These are phyloP conservation scores for Drosophila lowei DNA, from an alignment of 1,140 invertebrate species.

Conservation along the genomic window DNA sequence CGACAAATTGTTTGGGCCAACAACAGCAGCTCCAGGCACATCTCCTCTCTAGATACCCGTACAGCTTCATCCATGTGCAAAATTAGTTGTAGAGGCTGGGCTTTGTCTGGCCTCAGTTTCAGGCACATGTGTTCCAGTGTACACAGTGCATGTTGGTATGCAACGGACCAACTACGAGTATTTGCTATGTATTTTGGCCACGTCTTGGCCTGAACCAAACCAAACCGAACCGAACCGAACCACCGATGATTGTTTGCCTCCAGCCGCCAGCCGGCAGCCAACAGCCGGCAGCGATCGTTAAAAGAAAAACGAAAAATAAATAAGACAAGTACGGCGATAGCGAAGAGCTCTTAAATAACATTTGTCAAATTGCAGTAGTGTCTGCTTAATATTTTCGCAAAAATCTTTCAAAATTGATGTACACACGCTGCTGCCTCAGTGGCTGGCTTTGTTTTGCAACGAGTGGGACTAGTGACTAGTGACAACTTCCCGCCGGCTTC, in stretches of 20 bases:
- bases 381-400: constrained; percentile 38
- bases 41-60: too few relatives aligned
- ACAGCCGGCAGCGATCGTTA: constrained; percentile 12
- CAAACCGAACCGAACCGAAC: too few relatives aligned
- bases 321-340: constrained; percentile 31
- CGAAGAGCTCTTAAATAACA: constrained; percentile 39
- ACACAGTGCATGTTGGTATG: constrained; percentile 19
- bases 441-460: constrained; percentile 12
- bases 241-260: too few relatives aligned
- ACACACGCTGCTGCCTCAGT: not conserved
- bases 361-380: constrained; percentile 43
- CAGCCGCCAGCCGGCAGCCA: too few relatives aligned
- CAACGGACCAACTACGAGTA: constrained; percentile 12
- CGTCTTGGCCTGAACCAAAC: constrained; percentile 1
- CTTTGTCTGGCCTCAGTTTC: not conserved
- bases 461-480: too few relatives aligned
- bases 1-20: constrained; percentile 56
- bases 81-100: constrained; percentile 3
- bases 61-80: too few relatives aligned
- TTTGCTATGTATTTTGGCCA: constrained; percentile 1
- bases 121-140: not conserved
- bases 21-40: not conserved
- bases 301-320: constrained; percentile 19
- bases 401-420: constrained; percentile 5
- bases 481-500: too few relatives aligned